Evolutionary conservation across 2,888 invertebrate genomes (phyloP).

Genomic region (Psylliodes chrysocephalus): DNA sequence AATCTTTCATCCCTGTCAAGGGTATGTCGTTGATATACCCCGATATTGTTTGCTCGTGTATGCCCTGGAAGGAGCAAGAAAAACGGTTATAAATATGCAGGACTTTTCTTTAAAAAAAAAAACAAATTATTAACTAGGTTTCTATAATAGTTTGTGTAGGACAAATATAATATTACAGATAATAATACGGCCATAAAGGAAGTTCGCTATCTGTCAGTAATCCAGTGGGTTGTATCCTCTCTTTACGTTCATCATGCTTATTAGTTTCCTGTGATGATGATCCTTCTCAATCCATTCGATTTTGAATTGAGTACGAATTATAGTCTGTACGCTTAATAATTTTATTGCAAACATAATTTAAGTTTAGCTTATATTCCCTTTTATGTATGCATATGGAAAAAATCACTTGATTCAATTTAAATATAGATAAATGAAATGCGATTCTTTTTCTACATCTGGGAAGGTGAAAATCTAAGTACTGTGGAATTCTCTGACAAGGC

Average conservation of each 20-base stretch:
- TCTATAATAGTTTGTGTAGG: neutral
- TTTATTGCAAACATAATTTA: too few relatives aligned
- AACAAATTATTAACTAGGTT: too few relatives aligned
- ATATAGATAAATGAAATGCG: too few relatives aligned
- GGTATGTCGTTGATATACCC: neutral
- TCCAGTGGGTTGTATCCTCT: slow-evolving; percentile 25
- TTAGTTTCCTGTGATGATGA: slow-evolving; percentile 22
- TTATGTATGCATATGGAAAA: too few relatives aligned
- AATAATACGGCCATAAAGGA: slow-evolving; percentile 8
- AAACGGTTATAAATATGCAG: neutral
- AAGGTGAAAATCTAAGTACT: too few relatives aligned
- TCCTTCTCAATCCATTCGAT: slow-evolving; percentile 22
- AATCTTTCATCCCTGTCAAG: slow-evolving; percentile 27
- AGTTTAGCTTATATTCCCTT: too few relatives aligned
- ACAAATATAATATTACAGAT: neutral
- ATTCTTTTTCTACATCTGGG: too few relatives aligned
- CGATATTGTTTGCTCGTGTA: neutral
- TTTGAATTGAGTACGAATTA: neutral
- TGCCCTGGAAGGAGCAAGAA: too few relatives aligned
- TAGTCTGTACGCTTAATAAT: neutral
- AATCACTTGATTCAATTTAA: too few relatives aligned
- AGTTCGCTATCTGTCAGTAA: slow-evolving; percentile 15
- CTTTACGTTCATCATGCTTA: slow-evolving; percentile 3
- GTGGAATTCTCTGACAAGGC: too few relatives aligned
- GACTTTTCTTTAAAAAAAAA: neutral